Evolutionary conservation across 2,797 vertebrate genomes (phyloP), one percentile per base, ranked within the genome.

Genomic region (Prunella strophiata): DNA sequence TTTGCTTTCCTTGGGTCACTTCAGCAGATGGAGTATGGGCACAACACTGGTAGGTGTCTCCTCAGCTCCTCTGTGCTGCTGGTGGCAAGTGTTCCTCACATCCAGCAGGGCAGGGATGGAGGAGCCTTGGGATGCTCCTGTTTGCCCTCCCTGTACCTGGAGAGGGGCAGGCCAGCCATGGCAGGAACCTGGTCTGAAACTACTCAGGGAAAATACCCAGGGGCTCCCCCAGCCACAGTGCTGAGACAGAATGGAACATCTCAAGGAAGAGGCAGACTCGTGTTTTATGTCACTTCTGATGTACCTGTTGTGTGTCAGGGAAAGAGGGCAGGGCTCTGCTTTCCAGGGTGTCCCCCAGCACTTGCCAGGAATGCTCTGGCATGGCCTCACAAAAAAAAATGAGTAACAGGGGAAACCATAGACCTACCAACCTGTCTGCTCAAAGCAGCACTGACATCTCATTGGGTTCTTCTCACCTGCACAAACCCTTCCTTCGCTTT

Each of bases 311-410:
- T 36, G 14, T 62, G 51, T 16, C 25, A 26, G 22, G 55, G 66
- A 61, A 62, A 36, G 43, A 73, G 32, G 6, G 9, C 42, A 26
- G 22, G n/a, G 32, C 15, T 30, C 25, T 0, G 0, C 4, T 52
- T 40, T 75, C 36, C 2, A 3, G 8, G 7, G 10, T 74, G n/a
- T 86, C 54, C 47, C 7, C 27, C n/a, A 55, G 57, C 15, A 55
- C 32, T 18, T 59, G 38, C 5, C 16, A 45, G 65, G 38, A 83
- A 22, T 32, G 23, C 8, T 23, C 9, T 73, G 74, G 59, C 55
- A 47, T 23, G 23, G 10, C 18, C 20, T 22, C 32, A 32, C 20
- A 3, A 47, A 72, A 76, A 34, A 34, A 66, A 27, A 3, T 0
- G 2, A 34, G 22, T 20, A 43, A 30, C 18, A 34, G 38, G 38